These are phyloP conservation scores for Camelus bactrianus DNA, from an alignment of 2,113 vertebrate genomes.

Conservation along the genomic window DNA sequence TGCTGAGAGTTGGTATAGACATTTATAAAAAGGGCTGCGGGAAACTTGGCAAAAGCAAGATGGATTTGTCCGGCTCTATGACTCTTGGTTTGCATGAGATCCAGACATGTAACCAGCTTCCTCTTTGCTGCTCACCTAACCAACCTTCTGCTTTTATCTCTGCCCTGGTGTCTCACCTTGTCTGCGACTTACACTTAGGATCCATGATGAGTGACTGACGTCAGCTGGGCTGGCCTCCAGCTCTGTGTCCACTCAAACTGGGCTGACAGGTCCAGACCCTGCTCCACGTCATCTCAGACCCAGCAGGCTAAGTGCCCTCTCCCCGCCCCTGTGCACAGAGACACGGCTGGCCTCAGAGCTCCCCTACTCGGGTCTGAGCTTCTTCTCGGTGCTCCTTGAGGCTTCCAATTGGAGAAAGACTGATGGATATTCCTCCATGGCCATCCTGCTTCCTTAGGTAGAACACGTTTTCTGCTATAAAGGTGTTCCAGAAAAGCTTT, in stretches of 20 bases:
- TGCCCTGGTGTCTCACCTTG: not conserved
- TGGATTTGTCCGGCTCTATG: not conserved
- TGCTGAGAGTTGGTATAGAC: fast-evolving
- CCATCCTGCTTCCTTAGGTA: not conserved
- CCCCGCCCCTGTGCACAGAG: not conserved
- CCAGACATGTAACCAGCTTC: not conserved
- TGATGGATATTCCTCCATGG: too few species aligned
- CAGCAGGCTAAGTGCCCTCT: not conserved
- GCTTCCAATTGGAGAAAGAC: not conserved
- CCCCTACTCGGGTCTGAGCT: not conserved
- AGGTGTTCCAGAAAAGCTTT: slow-evolving; percentile 27
- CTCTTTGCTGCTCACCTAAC: not conserved
- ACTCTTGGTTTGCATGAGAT: not conserved
- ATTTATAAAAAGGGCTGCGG: not conserved
- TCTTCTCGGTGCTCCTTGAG: fast-evolving
- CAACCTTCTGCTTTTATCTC: not conserved
- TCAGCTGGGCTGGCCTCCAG: not conserved
- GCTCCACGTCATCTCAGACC: not conserved
- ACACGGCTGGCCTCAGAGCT: not conserved
- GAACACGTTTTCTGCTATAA: not conserved
- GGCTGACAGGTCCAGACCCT: not conserved
- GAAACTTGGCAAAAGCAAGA: not conserved
- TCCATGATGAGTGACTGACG: too few species aligned
- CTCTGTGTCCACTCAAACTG: not conserved
- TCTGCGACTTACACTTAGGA: not conserved